Evolutionary conservation across 2,797 vertebrate species (phyloP), one percentile per base, ranked within the genome.

Genomic region (Poliocrania exsul): DNA sequence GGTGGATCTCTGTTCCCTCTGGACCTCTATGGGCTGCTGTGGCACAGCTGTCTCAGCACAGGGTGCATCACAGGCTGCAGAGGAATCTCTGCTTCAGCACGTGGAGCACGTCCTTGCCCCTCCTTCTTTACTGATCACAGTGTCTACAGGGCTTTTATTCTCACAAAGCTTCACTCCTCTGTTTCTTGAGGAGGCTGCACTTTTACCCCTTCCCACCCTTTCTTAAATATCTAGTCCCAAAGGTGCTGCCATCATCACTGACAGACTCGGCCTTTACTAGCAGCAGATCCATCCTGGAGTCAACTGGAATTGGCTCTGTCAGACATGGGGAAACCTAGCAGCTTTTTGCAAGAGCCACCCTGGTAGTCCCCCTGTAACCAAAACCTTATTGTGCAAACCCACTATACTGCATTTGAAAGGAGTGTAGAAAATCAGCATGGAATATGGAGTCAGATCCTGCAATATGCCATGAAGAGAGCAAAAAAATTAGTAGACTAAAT

Each of bases 211-310:
- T 5, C 4, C 11, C 6, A 6, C 3, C 10, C 2, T 1, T 26
- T 57, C 21, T 29, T 28, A 24, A 62, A 9, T 23, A 13, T 4
- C 4, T 20, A 20, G 4, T 19, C 15, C 7, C 4, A 23, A 10
- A 50, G 5, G 5, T 7, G 1, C 20, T 4, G 5, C 10, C 12
- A 9, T 16, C 1, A 1, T 18, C 9, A 1, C 11, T 35, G 44
- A 20, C 0, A 7, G 20, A 8, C 16, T 61, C 0, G 0, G 25
- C 6, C n/a, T 49, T 42, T 14, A 21, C 7, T 26, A 40, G 10
- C 5, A 7, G 20, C 14, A 4, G 18, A 26, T 35, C 17, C 5
- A 15, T 35, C 13, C 18, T 35, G 54, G 28, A 24, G n/a, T 13
- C 10, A 26, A 6, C 23, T 58, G 56, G 29, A 31, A 5, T 5